phyloP scores from a whole-genome alignment of 37 sponge, comb jelly and placozoan genomes.

The Spongilla lacustris region DNA sequence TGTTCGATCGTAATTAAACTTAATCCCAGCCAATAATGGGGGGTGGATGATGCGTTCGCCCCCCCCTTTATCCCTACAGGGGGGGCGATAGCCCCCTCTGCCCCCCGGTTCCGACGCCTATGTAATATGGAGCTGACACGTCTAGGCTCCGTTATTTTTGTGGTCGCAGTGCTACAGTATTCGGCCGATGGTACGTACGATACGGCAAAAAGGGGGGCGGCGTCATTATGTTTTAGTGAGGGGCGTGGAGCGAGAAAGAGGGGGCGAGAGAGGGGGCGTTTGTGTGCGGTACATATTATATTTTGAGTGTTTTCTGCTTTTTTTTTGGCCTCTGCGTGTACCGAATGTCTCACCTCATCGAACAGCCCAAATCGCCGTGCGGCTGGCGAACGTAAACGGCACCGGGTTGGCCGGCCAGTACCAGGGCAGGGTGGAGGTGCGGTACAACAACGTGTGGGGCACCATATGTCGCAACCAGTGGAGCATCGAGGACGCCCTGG shows the following conservation, averaged over 20 bases:
- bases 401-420: not conserved
- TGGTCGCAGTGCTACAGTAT: not conserved
- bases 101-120: too few relatives aligned
- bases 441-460: constrained; percentile 35
- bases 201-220: not conserved
- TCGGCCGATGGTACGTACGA: not conserved
- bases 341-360: too few relatives aligned
- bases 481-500: constrained; percentile 42
- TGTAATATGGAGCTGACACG: not conserved
- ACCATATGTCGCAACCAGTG: constrained; percentile 44
- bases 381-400: constrained; percentile 20
- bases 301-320: not conserved
- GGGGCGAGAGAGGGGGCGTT: not conserved
- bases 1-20: too few relatives aligned
- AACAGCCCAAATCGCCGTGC: constrained; percentile 14
- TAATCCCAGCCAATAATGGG: too few relatives aligned
- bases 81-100: too few relatives aligned
- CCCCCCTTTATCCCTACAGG: too few relatives aligned
- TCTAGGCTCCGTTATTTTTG: not conserved
- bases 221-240: not conserved
- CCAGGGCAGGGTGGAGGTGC: constrained; percentile 47
- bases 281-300: not conserved
- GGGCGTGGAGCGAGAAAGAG: too few relatives aligned
- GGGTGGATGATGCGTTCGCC: too few relatives aligned
- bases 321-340: not conserved